Evolutionary conservation across 2,888 invertebrate species (phyloP).

Genomic region (Andrena trimmerana): DNA sequence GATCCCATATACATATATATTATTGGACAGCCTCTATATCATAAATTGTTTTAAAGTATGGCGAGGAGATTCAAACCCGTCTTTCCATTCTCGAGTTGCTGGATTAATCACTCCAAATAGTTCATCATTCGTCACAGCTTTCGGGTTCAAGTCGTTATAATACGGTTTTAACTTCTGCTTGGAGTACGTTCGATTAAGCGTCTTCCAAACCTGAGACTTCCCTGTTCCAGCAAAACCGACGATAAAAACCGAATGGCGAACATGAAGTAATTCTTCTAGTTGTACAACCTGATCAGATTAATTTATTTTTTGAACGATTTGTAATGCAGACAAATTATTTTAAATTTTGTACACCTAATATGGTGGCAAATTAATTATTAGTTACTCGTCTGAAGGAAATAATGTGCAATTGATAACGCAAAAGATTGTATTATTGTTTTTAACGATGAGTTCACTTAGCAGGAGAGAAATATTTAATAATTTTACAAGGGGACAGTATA

Average conservation of each 20-base stretch:
- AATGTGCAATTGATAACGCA: background rate
- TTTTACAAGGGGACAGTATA: background rate
- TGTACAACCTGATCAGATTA: conserved; percentile 90
- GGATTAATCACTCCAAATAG: conserved; percentile 97
- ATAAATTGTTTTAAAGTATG: background rate
- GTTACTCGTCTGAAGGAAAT: background rate
- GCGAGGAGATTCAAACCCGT: conserved; percentile 85
- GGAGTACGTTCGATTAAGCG: conserved; percentile 92
- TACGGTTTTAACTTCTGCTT: conserved; percentile 93
- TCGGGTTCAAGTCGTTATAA: conserved; percentile 97
- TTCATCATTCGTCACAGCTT: conserved; percentile 98
- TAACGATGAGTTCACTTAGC: background rate
- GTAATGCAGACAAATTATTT: background rate
- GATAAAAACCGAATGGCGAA: conserved; percentile 97
- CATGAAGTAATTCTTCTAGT: conserved; percentile 96
- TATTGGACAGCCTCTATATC: too few species aligned
- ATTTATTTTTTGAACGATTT: background rate
- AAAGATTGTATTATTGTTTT: background rate
- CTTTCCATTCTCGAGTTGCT: conserved; percentile 96
- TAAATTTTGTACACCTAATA: background rate
- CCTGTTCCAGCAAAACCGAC: conserved; percentile 95
- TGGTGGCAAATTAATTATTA: background rate
- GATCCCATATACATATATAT: too few species aligned
- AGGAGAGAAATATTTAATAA: background rate
- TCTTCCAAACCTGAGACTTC: conserved; percentile 97